Base-by-base conservation (phyloP, 2,113 vertebrate genomes). In the Chloropsis cyanopogon region DNA sequence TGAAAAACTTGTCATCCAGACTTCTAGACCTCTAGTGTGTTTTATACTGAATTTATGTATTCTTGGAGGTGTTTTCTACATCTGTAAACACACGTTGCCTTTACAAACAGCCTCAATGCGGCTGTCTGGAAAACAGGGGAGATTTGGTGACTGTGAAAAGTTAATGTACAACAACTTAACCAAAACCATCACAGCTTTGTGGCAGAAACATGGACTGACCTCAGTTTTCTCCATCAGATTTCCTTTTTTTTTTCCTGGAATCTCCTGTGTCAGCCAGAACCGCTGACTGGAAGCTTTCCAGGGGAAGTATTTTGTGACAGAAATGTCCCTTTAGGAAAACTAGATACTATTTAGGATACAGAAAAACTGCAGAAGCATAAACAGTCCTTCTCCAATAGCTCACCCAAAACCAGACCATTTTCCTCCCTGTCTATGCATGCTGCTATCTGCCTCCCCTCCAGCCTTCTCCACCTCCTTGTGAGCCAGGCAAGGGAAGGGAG, bases 121-220 rank as follows among this genome's bases (percentile, higher is more conserved):
- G 5, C 7, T 60, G 6, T 18, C 46, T 72, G 17, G 22, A 80
- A 64, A 88, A 77, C 0, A 0, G n/a, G 10, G 16, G 9, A 31
- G 3, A 39, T 53, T 14, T 54, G 33, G 4, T 61, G 56, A 20
- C 19, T 33, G 12, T 46, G 41, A 64, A 50, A 77, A 61, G 17
- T 61, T 28, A 28, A 39, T 28, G 24, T 25, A 29, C 50, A 84
- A 60, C 2, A 0, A 59, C 19, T 64, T 69, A 76, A 79, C 7
- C 11, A 63, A 65, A 80, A 61, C 11, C 24, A 41, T 37, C 28
- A 24, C 7, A 46, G 33, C 8, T 86, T 72, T 76, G 31, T 6
- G 4, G 31, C 47, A 92, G 39, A 73, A 93, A 61, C 9, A 28
- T 12, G 6, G 12, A 53, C 8, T 37, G 23, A 57, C 3, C 6